Evolutionary conservation across 2,113 vertebrate species (phyloP).

Genomic region (Psilopsiagon aymara): DNA sequence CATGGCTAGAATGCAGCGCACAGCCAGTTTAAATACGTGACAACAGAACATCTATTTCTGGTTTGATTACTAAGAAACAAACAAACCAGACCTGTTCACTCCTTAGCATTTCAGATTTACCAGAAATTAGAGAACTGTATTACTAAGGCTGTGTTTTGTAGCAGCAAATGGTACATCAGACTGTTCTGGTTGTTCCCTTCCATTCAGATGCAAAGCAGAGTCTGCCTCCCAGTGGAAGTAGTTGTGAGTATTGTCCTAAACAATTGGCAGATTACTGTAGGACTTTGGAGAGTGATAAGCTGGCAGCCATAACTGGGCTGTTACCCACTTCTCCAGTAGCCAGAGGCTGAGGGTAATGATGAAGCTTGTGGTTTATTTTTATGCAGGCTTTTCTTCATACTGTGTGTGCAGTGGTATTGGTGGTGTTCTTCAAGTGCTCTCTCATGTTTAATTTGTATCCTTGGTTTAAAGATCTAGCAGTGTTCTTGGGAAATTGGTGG

Average conservation of each 20-base stretch:
- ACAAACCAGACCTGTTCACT: neutral
- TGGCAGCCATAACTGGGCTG: neutral
- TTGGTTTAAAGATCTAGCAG: neutral
- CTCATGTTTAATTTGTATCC: neutral
- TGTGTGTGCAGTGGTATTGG: neutral
- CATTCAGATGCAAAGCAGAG: neutral
- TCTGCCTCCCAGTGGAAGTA: constrained; percentile 55
- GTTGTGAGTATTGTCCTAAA: neutral
- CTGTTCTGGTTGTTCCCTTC: neutral
- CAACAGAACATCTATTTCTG: neutral
- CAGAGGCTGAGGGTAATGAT: neutral
- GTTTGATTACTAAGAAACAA: neutral
- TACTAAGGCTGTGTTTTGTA: neutral
- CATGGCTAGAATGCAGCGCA: neutral
- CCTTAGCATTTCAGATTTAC: neutral
- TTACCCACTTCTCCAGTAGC: neutral
- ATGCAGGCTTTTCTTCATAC: neutral
- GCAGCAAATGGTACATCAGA: neutral
- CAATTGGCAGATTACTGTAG: neutral
- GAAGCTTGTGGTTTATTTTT: neutral
- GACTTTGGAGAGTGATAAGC: neutral
- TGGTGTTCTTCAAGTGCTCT: neutral
- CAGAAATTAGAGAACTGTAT: neutral
- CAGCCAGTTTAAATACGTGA: neutral
- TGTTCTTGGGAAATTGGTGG: neutral